These are phyloP conservation scores for Brienomyrus brachyistius DNA, from an alignment of 2,113 vertebrate species.

Conservation along the genomic window DNA sequence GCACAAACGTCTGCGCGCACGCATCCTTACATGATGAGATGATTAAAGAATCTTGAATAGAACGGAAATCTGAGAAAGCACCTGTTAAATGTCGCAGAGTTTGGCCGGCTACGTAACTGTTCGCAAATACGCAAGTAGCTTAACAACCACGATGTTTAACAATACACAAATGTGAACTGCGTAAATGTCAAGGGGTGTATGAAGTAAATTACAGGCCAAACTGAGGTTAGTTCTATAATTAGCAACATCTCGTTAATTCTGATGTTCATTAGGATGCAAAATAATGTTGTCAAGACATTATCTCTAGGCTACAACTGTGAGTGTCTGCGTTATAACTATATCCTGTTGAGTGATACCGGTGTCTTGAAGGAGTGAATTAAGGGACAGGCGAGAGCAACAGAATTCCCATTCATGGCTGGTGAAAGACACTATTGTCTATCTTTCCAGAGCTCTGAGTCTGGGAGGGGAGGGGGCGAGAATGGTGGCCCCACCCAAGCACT, in stretches of 20 bases:
- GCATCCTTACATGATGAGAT: not conserved
- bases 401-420: constrained; percentile 55
- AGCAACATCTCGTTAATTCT: not conserved
- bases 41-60: constrained; percentile 4
- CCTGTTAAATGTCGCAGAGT: constrained; percentile 45
- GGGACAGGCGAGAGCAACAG: constrained; percentile 39
- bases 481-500: constrained; percentile 21
- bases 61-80: constrained; percentile 7
- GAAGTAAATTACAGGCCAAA: not conserved
- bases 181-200: not conserved
- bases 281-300: not conserved
- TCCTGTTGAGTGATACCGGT: too few species aligned
- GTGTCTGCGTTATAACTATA: constrained; percentile 10
- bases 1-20: not conserved
- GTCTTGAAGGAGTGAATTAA: constrained; percentile 25
- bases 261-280: not conserved
- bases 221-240: constrained; percentile 7
- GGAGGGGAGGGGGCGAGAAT: constrained; percentile 27
- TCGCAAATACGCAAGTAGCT: constrained; percentile 48
- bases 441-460: constrained; percentile 33
- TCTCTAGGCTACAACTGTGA: not conserved
- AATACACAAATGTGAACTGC: constrained; percentile 19
- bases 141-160: constrained; percentile 31
- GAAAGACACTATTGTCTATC: constrained; percentile 60
- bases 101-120: constrained; percentile 32